Percentiles rank a stretch among this genome's conserved stretches.
phyloP scores from a whole-genome alignment of 2,888 invertebrate species.

The Platycnemis pennipes region DNA sequence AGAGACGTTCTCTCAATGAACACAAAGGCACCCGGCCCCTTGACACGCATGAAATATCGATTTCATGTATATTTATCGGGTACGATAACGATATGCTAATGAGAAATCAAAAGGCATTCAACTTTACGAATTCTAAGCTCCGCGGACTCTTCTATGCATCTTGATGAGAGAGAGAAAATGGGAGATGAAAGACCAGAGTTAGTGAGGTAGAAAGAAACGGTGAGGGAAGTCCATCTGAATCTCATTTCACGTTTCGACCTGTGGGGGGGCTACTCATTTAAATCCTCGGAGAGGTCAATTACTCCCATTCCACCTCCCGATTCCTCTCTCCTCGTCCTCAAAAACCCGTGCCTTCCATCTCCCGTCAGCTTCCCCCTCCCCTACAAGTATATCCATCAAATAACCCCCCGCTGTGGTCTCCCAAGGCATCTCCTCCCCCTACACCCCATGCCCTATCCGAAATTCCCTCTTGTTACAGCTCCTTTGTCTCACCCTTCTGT shows the following conservation, averaged over 20 bases:
- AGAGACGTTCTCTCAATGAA: neutral
- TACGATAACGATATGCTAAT: neutral
- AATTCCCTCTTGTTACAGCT: neutral
- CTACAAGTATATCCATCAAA: neutral
- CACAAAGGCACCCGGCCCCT: neutral
- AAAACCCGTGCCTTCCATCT: neutral
- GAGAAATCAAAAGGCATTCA: neutral
- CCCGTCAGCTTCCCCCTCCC: neutral
- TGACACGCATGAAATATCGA: neutral
- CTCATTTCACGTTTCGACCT: neutral
- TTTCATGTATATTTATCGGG: constrained; percentile 13
- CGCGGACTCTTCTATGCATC: neutral
- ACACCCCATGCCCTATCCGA: neutral
- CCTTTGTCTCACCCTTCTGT: neutral
- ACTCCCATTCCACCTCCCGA: neutral
- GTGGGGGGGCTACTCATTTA: neutral
- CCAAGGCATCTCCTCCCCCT: neutral
- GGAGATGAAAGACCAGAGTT: neutral
- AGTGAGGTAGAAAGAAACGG: neutral
- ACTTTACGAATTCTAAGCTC: neutral
- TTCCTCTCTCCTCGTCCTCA: neutral
- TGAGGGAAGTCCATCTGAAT: neutral
- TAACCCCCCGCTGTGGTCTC: neutral
- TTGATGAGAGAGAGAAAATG: neutral
- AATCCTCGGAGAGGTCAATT: neutral